phyloP scores from a whole-genome alignment of 2,113 vertebrate genomes.

The Corythoichthys haematopterus region DNA sequence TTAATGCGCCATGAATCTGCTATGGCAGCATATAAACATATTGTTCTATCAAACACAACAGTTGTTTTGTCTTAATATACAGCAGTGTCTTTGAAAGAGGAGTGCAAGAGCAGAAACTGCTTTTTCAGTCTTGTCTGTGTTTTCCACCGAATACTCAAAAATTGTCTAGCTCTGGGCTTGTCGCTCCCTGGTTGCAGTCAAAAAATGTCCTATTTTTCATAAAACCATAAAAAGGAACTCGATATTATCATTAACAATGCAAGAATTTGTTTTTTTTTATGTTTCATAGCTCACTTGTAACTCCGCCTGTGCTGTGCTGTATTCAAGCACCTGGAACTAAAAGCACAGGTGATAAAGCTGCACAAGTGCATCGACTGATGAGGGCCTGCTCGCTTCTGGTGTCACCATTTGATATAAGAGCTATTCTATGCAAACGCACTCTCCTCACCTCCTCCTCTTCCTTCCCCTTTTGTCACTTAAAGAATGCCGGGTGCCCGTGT shows the following conservation, averaged over 20 bases:
- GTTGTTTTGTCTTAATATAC: too few relatives aligned
- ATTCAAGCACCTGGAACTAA: slow-evolving; percentile 32
- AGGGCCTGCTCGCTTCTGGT: slow-evolving; percentile 63
- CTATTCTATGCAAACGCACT: slow-evolving; percentile 90
- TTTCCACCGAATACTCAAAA: not conserved
- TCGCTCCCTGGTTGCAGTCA: too few relatives aligned
- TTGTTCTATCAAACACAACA: too few relatives aligned
- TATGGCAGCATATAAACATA: too few relatives aligned
- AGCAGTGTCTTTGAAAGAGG: too few relatives aligned
- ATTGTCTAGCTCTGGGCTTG: not conserved
- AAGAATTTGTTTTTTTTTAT: slow-evolving; percentile 7
- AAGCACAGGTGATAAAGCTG: slow-evolving; percentile 29
- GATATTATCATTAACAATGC: not conserved
- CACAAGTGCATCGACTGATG: slow-evolving; percentile 61
- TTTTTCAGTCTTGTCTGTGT: too few relatives aligned
- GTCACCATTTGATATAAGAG: slow-evolving; percentile 85
- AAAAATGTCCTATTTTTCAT: too few relatives aligned
- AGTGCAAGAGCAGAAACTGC: too few relatives aligned
- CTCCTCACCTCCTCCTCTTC: slow-evolving; percentile 52
- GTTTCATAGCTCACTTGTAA: slow-evolving; percentile 15
- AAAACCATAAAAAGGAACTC: too few relatives aligned
- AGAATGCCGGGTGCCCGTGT: slow-evolving; percentile 92
- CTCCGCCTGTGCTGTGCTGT: slow-evolving; percentile 6
- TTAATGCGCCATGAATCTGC: too few relatives aligned
- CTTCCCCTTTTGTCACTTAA: slow-evolving; percentile 86